Base-by-base conservation (phyloP, 2,797 vertebrate genomes). In the Trichosurus vulpecula region DNA sequence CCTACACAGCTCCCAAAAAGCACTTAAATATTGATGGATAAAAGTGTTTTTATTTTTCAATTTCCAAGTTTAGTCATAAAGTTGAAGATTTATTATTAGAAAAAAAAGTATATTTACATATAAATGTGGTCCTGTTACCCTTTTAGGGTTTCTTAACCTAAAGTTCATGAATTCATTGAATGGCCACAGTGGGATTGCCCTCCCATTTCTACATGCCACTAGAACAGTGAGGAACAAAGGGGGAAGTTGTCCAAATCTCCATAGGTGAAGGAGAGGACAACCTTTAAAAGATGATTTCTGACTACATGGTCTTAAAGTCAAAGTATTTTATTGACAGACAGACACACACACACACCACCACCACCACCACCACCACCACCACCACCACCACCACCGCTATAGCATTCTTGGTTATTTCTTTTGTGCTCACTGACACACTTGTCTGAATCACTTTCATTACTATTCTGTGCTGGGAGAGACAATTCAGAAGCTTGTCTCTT, bases 401-500 rank as follows among this genome's bases (percentile, higher is more conserved):
- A 51, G 0, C 41, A 27, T 87, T 87, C 41, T 87, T 29, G 41
- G 41, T 87, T 87, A 87, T 87, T 47, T 35, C 74, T 87, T 51
- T 87, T 47, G 41, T 29, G 9, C 41, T 41, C 74, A 87, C 47
- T 87, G 22, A 87, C 3, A 87, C 9, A 19, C 41, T 51, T 51
- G 41, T 27, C 41, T 25, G 22, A 87, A 51, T 87, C 74, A 87
- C 9, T 51, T 87, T 47, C 10, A 11, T 47, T 47, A 47, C 10
- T 10, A 22, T 41, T 81, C n/a, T 19, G n/a, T 8, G 22, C 41
- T 87, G 41, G 41, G 41, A 87, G 25, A 87, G 41, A 87, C 41
- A 87, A 27, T 51, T 51, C 92, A 95, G 54, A 96, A 89, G 95
- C 91, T 93, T 53, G 54, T 30, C n/a, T 81, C 90, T 55, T 93